phyloP scores from a whole-genome alignment of 2,797 vertebrate species.

The Perodicticus potto region DNA sequence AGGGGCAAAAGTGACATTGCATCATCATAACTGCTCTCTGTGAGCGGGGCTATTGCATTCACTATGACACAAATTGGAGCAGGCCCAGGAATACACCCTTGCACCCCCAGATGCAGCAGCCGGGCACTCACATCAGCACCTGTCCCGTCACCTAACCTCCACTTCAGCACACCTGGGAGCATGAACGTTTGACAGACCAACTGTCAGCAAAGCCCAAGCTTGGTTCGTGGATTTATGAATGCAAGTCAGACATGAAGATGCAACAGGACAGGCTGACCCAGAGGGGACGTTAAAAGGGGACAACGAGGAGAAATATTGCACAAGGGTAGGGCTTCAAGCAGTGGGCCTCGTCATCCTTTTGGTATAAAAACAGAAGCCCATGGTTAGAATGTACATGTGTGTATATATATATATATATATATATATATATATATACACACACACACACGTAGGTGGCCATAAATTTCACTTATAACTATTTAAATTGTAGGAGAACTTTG shows the following conservation, averaged over 20 bases:
- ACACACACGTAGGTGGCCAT: no score
- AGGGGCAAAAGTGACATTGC: neutral
- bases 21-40: neutral
- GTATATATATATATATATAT: no score
- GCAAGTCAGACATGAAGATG: neutral
- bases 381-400: neutral
- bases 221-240: neutral
- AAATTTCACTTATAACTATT: no score
- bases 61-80: neutral
- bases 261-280: neutral
- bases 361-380: neutral
- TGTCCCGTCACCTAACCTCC: neutral
- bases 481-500: no score
- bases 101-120: neutral
- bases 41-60: accelerated
- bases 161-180: neutral
- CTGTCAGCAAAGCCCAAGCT: neutral
- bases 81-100: neutral
- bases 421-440: no score
- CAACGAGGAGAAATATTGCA: neutral
- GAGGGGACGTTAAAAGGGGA: neutral
- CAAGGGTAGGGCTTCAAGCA: neutral
- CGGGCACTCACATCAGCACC: neutral
- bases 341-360: no score
- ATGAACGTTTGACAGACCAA: neutral